A percentile compares a stretch with the other conserved stretches of the same genome.
Conservation (phyloP, 2,797 vertebrate genomes). For the Gastrophryne carolinensis region DNA sequence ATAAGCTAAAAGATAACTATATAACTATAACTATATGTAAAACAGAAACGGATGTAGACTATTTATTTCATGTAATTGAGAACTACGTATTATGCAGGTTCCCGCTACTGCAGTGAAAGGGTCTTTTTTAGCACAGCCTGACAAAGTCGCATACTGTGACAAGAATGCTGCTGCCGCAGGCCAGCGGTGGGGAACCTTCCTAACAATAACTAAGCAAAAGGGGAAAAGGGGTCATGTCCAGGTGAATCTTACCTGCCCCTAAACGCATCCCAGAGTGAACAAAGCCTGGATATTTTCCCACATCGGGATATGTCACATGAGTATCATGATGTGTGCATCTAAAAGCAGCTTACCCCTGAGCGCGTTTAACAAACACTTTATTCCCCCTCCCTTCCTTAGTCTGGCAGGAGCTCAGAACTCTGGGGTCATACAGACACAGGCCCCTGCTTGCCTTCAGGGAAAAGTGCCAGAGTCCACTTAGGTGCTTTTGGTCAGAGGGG, state of each 20-base stretch:
- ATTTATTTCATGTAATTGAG: too few relatives aligned
- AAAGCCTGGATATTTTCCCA: constrained; percentile 41
- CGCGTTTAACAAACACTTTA: constrained; percentile 39
- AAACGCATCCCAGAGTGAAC: constrained; percentile 16
- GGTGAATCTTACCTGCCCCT: constrained; percentile 48
- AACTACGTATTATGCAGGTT: not conserved
- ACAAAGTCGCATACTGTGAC: constrained; percentile 43
- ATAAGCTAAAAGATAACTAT: too few relatives aligned
- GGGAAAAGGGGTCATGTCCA: not conserved
- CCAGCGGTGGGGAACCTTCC: not conserved
- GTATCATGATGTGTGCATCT: constrained; percentile 47
- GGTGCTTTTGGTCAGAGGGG: constrained; percentile 27
- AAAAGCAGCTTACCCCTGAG: constrained; percentile 52
- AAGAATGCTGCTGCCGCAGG: constrained; percentile 31
- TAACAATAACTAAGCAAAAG: not conserved
- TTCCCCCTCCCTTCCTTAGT: constrained; percentile 1
- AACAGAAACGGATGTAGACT: too few relatives aligned
- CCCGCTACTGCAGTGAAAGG: not conserved
- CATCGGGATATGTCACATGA: constrained; percentile 48
- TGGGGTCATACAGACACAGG: constrained; percentile 47
- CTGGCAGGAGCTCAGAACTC: constrained; percentile 44
- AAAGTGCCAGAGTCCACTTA: constrained; percentile 43
- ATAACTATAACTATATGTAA: too few relatives aligned
- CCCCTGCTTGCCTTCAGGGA: constrained; percentile 51
- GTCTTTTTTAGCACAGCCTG: constrained; percentile 25